Percentiles rank a stretch among this genome's conserved stretches.
These are phyloP conservation scores for Pseudorasbora parva DNA, from an alignment of 2,113 vertebrate genomes.

Conservation along the genomic window DNA sequence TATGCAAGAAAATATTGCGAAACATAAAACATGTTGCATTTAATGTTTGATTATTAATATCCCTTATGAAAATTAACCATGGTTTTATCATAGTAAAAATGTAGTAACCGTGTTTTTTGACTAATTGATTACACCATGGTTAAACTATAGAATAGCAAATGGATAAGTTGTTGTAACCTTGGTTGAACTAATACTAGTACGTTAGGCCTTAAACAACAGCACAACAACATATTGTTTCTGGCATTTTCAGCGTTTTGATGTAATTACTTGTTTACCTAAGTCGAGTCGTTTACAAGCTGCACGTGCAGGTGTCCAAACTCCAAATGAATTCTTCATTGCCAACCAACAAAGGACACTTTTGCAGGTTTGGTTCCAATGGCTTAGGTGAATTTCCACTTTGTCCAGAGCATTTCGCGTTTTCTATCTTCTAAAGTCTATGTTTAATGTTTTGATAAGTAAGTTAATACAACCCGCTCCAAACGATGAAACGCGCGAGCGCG, in stretches of 20 bases:
- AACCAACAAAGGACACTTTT: background rate
- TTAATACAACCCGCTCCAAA: background rate
- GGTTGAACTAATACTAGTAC: too few relatives aligned
- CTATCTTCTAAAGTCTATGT: background rate
- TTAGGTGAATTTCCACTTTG: background rate
- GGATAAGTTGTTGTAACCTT: too few relatives aligned
- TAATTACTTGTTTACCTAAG: background rate
- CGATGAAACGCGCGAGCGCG: background rate
- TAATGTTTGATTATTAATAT: background rate
- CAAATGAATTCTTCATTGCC: background rate
- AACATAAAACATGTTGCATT: background rate
- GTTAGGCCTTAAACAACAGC: too few relatives aligned
- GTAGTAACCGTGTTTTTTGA: too few relatives aligned
- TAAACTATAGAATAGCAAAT: too few relatives aligned
- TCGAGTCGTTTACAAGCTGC: background rate
- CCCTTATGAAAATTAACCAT: too few relatives aligned
- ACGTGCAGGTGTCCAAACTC: background rate
- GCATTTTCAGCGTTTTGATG: background rate
- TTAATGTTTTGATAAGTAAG: background rate
- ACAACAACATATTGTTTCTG: background rate
- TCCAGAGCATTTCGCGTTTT: background rate
- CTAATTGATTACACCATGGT: too few relatives aligned
- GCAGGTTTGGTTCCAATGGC: background rate
- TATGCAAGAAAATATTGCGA: background rate
- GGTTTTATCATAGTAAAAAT: too few relatives aligned